Evolutionary conservation across 2,113 vertebrate species (phyloP), one percentile per base, ranked within the genome.

Genomic region (Lonchura striata): DNA sequence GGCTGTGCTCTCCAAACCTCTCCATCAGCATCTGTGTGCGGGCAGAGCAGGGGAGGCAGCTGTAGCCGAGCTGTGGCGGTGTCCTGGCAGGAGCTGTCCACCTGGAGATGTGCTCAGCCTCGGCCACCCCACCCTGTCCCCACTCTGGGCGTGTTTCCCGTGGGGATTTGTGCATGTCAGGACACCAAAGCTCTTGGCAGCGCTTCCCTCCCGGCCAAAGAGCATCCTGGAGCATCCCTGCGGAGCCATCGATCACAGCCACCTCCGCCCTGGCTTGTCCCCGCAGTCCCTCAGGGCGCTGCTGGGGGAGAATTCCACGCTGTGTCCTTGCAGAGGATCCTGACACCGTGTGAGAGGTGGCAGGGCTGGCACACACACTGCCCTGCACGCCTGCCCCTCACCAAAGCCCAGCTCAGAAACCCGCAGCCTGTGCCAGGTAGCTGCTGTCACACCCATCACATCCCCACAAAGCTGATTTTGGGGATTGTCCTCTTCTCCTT

Each of bases 401-500:
- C 31, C 46, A 49, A 44, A 68, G 31, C 27, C n/a, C 42, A 3
- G 42, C 77, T 59, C 35, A 30, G 79, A 42, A 69, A 54, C 22
- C 7, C 1, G 3, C 35, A 60, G 61, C 27, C 28, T 56, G 66
- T 4, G 2, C 4, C 0, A 10, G 8, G 18, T 3, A 4, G 11
- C 16, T 31, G 27, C 66, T 65, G 20, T 11, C 57, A 23, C 52
- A 37, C 9, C n/a, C n/a, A 6, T 3, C 37, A 19, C 5, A 31
- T 24, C n/a, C 81, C 22, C 24, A 7, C 20, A 27, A 16, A 41
- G 42, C 4, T 42, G 46, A 9, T 4, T 7, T 1, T 60, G 60
- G 39, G 52, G 31, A 7, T 23, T 4, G 2, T 25, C 33, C 15
- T 68, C 18, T 20, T 30, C 30, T 60, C 21, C 56, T 42, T 24